Evolutionary conservation across 1,140 invertebrate genomes (phyloP).

Genomic region (Paraescarpia echinospica): DNA sequence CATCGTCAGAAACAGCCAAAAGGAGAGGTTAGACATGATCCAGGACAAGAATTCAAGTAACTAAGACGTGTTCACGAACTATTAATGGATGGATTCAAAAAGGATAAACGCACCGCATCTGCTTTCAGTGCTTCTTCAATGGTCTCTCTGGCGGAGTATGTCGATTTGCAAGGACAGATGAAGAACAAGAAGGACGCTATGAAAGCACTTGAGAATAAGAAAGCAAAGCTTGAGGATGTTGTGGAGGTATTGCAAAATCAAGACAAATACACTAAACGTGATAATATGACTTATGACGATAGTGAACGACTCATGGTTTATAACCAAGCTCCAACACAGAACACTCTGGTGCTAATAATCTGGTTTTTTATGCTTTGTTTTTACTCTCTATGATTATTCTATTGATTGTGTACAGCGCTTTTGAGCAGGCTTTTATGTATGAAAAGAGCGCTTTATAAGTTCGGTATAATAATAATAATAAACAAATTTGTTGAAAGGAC

Average conservation of each 20-base stretch:
- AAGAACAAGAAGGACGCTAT: too few relatives aligned
- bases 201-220: neutral
- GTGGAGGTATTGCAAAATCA: neutral
- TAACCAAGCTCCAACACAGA: constrained; percentile 1
- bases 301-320: neutral
- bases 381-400: too few relatives aligned
- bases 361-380: too few relatives aligned
- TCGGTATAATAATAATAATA: too few relatives aligned
- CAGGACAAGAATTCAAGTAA: neutral
- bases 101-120: neutral
- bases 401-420: too few relatives aligned
- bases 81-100: constrained; percentile 1
- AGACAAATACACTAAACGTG: neutral
- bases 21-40: neutral
- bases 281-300: constrained; percentile 7
- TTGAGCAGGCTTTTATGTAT: too few relatives aligned
- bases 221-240: neutral
- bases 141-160: neutral
- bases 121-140: neutral
- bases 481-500: neutral
- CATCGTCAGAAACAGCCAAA: neutral
- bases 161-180: too few relatives aligned
- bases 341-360: too few relatives aligned
- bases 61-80: neutral
- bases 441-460: too few relatives aligned